Evolutionary conservation across 2,888 invertebrate genomes (phyloP).

Genomic region (Lacanobia wlatinum): DNA sequence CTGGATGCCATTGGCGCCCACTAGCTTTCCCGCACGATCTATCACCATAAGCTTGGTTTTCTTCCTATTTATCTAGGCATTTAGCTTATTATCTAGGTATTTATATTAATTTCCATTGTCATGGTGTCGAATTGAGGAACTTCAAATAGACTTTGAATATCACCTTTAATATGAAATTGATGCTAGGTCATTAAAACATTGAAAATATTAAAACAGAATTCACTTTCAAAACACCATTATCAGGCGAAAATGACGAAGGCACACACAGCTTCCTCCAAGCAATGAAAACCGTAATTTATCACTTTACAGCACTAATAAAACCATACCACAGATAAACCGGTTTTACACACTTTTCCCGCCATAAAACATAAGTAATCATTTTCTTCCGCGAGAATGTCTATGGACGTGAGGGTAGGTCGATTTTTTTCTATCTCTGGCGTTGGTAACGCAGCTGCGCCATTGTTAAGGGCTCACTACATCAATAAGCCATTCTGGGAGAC

Average conservation of each 20-base stretch:
- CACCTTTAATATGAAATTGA: neutral
- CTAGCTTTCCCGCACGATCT: too few relatives aligned
- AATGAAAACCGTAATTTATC: constrained; percentile 40
- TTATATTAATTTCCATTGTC: too few relatives aligned
- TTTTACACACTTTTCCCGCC: constrained; percentile 52
- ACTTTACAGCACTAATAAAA: constrained; percentile 49
- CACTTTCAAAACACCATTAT: neutral
- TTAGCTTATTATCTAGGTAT: too few relatives aligned
- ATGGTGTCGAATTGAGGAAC: too few relatives aligned
- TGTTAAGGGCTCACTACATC: constrained; percentile 83
- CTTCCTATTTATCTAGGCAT: too few relatives aligned
- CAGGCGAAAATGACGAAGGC: neutral
- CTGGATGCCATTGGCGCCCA: too few relatives aligned
- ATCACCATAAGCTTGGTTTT: too few relatives aligned
- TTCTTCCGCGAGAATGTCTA: constrained; percentile 61
- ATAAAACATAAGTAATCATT: constrained; percentile 66
- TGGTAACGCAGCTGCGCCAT: constrained; percentile 78
- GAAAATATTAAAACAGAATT: neutral
- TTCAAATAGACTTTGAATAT: too few relatives aligned
- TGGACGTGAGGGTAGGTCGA: constrained; percentile 65
- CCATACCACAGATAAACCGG: constrained; percentile 41
- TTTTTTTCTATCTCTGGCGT: constrained; percentile 69
- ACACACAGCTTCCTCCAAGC: constrained; percentile 1
- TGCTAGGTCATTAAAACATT: neutral
- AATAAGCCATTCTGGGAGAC: constrained; percentile 83